Percentiles rank a stretch among this genome's conserved stretches.
These are phyloP conservation scores for Sebastes hubbsi DNA, from an alignment of 2,797 vertebrate genomes.

Conservation along the genomic window DNA sequence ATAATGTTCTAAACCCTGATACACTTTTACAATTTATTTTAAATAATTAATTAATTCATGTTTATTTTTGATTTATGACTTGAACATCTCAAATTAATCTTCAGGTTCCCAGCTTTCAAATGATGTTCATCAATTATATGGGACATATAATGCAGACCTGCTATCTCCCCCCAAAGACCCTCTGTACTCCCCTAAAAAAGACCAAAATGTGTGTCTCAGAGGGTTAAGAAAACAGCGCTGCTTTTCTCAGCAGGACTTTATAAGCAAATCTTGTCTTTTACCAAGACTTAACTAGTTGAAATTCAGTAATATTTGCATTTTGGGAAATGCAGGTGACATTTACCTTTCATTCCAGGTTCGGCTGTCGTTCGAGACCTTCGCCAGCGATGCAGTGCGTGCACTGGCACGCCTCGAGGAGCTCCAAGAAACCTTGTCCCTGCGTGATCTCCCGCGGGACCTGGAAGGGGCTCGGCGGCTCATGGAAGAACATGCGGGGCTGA, in stretches of 20 bases:
- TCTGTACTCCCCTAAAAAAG: too few relatives aligned
- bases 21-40: too few relatives aligned
- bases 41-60: too few relatives aligned
- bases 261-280: background rate
- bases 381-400: conserved; percentile 91
- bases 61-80: too few relatives aligned
- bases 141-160: too few relatives aligned
- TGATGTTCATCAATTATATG: too few relatives aligned
- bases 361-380: conserved; percentile 93
- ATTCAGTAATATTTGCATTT: background rate
- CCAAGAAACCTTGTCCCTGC: conserved; percentile 94
- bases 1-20: accelerated
- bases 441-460: conserved; percentile 94
- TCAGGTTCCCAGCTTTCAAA: too few relatives aligned
- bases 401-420: conserved; percentile 93
- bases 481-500: conserved; percentile 93
- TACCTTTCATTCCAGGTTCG: conserved; percentile 65
- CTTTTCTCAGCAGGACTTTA: background rate
- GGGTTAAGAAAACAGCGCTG: background rate
- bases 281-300: background rate
- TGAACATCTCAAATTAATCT: too few relatives aligned
- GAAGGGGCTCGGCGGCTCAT: conserved; percentile 94
- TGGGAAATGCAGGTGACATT: background rate
- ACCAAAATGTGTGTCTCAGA: too few relatives aligned
- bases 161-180: too few relatives aligned